Base-by-base conservation (phyloP, 2,888 invertebrate species). In the Pristionchus arcanus region DNA sequence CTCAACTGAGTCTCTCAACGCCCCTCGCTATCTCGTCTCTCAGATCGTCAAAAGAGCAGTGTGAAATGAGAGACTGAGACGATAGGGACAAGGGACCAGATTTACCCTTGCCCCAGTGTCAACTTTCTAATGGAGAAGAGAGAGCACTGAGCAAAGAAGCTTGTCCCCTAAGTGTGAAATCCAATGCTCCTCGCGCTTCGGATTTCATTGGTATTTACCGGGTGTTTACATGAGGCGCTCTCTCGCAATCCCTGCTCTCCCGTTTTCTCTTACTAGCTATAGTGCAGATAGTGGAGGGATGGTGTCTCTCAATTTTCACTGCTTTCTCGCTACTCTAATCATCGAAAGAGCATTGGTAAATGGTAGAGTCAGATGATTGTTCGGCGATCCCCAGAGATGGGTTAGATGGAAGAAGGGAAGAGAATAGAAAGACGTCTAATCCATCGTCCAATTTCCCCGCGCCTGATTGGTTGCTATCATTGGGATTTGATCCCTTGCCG, bases 401-500 rank as follows among this genome's bases (percentile, higher is more conserved):
- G 9, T 3, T 49, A 9, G 42, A 49, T 11, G 42, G 63, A 25
- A n/a, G 25, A 63, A n/a, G 42, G 74, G 74, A 11, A n/a, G 53
- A 55, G 74, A 77, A 31, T 42, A 77, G 34, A 42, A n/a, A 25
- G 5, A 15, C 19, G 77, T 77, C n/a, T 87, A 53, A 49, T 59
- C 66, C 87, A 49, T 49, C 42, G n/a, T 49, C 42, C 87, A 49
- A 84, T 63, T 84, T 68, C 68, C 66, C 49, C n/a, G 59, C 37
- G 37, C 34, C 81, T 81, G 81, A 81, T 81, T 81, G 81, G 81
- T 81, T 81, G 53, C 81, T 81, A 81, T 81, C 81, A 81, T 81
- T 81, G 81, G 81, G 81, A 81, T 81, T 81, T 81, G 81, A 81
- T 81, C 81, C 81, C 49, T 34, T n/a, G 53, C 25, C 37, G 9